phyloP scores from a whole-genome alignment of 2,113 vertebrate genomes.

The Myiagra hebetior region DNA sequence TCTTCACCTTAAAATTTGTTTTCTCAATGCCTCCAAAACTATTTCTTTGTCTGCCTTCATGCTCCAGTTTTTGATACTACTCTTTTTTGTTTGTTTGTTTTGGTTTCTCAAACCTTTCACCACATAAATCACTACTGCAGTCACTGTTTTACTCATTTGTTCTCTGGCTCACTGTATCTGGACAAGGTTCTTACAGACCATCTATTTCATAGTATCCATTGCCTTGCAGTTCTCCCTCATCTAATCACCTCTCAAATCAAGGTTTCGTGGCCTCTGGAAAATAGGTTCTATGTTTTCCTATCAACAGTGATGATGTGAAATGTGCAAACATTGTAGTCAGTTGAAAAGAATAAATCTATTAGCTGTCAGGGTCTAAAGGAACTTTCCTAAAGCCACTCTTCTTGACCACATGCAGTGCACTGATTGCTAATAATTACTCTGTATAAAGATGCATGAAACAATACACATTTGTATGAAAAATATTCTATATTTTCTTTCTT shows the following conservation, averaged over 20 bases:
- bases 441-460: background rate
- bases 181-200: background rate
- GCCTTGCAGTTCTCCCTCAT: background rate
- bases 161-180: background rate
- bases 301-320: background rate
- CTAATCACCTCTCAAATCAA: background rate
- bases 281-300: background rate
- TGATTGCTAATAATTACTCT: background rate
- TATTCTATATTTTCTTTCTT: background rate
- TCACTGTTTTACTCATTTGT: background rate
- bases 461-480: background rate
- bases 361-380: background rate
- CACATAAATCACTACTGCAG: background rate
- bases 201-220: background rate
- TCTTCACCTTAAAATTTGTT: background rate
- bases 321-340: background rate
- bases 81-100: background rate
- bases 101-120: background rate
- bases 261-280: background rate
- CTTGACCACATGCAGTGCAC: background rate
- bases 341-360: background rate
- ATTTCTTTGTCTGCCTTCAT: background rate
- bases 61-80: background rate
- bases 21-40: background rate
- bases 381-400: background rate